These are phyloP conservation scores for Mirounga angustirostris DNA, from an alignment of 2,113 vertebrate genomes.

Conservation along the genomic window DNA sequence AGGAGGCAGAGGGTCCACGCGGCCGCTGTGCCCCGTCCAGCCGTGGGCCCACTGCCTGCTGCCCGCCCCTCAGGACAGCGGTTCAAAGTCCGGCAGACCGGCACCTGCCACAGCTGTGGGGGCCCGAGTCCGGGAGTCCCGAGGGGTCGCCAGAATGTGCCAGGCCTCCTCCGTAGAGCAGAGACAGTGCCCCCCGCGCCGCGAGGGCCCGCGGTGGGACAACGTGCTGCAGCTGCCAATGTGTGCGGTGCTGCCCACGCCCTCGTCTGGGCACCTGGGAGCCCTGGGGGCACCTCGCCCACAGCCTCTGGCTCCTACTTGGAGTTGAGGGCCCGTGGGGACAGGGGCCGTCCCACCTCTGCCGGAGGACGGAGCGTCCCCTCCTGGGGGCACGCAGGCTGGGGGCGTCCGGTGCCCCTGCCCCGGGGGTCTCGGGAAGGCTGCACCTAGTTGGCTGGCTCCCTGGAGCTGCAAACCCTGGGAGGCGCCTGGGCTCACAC, in stretches of 20 bases:
- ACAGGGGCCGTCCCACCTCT: background rate
- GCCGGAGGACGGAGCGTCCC: background rate
- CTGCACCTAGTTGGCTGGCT: no score
- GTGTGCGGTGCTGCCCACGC: rapidly evolving
- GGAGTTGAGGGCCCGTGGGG: background rate
- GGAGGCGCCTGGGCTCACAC: background rate
- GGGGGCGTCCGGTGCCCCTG: background rate
- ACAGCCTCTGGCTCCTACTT: background rate
- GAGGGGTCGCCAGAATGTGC: background rate
- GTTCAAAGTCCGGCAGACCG: background rate
- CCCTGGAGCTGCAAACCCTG: background rate
- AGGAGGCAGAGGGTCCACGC: background rate
- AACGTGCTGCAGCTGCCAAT: no score
- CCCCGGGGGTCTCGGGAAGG: background rate
- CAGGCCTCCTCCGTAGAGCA: background rate
- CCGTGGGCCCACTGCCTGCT: background rate
- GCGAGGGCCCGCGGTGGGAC: background rate
- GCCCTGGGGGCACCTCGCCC: background rate
- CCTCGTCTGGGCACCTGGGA: background rate
- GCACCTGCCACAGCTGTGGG: background rate
- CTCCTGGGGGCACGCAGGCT: background rate
- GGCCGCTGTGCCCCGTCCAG: background rate
- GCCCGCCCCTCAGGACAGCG: background rate
- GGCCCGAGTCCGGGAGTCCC: rapidly evolving
- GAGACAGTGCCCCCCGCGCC: background rate